These are phyloP conservation scores for Mola mola DNA, from an alignment of 2,113 vertebrate genomes.

Conservation along the genomic window DNA sequence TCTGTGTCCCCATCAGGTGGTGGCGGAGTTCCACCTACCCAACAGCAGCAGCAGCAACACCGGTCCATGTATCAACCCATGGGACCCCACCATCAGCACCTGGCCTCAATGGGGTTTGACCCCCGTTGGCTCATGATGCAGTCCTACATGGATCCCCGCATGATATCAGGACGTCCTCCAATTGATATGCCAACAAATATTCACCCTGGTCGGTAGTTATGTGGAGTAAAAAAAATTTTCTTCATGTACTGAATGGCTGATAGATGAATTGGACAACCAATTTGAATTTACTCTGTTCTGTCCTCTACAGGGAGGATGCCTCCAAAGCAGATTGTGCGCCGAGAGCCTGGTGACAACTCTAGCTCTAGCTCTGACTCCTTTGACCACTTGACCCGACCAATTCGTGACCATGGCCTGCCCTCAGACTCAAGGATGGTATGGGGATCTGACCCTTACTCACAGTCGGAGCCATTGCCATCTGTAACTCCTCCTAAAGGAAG, in stretches of 20 bases:
- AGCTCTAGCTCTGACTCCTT: slow-evolving; percentile 90
- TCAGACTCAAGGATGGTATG: slow-evolving; percentile 91
- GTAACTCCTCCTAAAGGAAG: slow-evolving; percentile 84
- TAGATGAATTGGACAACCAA: neutral
- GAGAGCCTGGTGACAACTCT: slow-evolving; percentile 92
- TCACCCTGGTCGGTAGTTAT: slow-evolving; percentile 80
- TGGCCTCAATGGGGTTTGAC: slow-evolving; percentile 97
- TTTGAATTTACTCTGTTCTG: neutral
- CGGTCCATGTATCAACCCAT: slow-evolving; percentile 94
- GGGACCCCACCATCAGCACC: slow-evolving; percentile 93
- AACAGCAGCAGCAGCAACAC: slow-evolving; percentile 92
- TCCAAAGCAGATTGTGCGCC: slow-evolving; percentile 92
- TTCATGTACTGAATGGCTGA: neutral
- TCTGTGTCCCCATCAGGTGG: slow-evolving; percentile 88
- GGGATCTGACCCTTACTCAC: slow-evolving; percentile 92
- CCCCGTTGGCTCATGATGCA: slow-evolving; percentile 99
- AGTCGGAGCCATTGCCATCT: slow-evolving; percentile 85
- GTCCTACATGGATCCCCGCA: slow-evolving; percentile 96
- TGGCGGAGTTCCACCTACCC: slow-evolving; percentile 75
- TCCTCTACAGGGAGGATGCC: slow-evolving; percentile 88
- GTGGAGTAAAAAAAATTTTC: neutral
- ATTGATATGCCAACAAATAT: slow-evolving; percentile 92
- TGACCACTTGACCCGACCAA: slow-evolving; percentile 89
- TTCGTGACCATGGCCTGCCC: slow-evolving; percentile 88
- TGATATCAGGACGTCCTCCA: slow-evolving; percentile 93